These are phyloP conservation scores for Mus minutoides DNA, from an alignment of 2,797 vertebrate genomes.

Conservation along the genomic window DNA sequence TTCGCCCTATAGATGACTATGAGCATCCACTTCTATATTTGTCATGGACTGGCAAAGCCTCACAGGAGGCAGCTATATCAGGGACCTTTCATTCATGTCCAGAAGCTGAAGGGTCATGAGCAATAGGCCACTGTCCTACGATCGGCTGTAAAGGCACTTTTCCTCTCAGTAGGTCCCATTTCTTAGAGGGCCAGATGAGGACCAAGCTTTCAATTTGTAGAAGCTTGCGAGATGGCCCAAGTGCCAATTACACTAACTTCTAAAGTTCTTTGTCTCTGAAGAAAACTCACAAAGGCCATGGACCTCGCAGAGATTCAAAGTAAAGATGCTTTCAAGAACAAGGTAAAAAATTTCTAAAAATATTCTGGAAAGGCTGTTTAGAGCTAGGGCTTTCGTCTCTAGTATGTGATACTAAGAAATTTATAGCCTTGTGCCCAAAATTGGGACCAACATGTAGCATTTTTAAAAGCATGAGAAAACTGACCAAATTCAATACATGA, in stretches of 20 bases:
- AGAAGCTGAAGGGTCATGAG: neutral
- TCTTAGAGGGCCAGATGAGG: neutral
- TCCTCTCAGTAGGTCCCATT: neutral
- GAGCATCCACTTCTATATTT: too few species aligned
- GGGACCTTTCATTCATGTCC: too few species aligned
- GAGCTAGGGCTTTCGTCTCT: neutral
- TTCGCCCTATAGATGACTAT: too few species aligned
- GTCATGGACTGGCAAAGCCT: too few species aligned
- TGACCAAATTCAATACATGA: neutral
- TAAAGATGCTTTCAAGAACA: conserved; percentile 6
- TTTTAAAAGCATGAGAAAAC: neutral
- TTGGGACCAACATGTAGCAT: neutral
- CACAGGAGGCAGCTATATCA: too few species aligned
- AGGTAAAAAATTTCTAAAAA: neutral
- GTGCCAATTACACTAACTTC: neutral
- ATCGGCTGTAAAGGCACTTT: neutral
- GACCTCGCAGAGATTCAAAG: neutral
- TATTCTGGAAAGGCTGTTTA: neutral
- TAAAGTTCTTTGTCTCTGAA: neutral
- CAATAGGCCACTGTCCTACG: neutral
- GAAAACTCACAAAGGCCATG: neutral
- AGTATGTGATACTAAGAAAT: neutral
- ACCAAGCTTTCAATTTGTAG: neutral
- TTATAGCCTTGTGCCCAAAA: neutral
- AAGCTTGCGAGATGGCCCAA: too few species aligned